phyloP scores from a whole-genome alignment of 2,113 vertebrate species.

The Grus americana region DNA sequence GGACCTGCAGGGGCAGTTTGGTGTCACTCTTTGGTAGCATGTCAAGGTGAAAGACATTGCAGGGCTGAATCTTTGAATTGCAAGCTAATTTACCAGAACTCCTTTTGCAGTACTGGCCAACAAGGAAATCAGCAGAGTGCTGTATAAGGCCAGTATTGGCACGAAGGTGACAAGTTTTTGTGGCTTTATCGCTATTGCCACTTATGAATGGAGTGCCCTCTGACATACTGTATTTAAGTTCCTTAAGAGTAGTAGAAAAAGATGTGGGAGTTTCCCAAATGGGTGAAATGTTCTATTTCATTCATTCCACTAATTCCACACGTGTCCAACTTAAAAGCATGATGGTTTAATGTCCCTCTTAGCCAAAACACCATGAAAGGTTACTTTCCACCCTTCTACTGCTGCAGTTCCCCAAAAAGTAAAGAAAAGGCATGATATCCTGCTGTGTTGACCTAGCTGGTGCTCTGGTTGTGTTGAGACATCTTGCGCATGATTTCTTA shows the following conservation, averaged over 20 bases:
- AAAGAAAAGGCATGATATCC: neutral
- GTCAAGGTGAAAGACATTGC: neutral
- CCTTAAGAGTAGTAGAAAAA: neutral
- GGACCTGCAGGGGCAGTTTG: neutral
- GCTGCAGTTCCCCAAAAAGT: neutral
- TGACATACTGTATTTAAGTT: neutral
- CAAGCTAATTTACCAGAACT: neutral
- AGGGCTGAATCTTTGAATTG: neutral
- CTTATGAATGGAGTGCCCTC: neutral
- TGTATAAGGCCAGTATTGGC: neutral
- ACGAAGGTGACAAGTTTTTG: neutral
- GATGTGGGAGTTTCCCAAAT: neutral
- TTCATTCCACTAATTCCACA: neutral
- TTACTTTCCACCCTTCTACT: neutral
- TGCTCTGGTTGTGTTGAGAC: fast-evolving
- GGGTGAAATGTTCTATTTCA: neutral
- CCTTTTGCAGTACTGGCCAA: neutral
- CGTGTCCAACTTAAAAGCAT: neutral
- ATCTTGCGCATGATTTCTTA: neutral
- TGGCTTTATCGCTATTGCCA: neutral
- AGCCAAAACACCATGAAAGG: neutral
- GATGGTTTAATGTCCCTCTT: neutral
- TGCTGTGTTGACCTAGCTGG: neutral
- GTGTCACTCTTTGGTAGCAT: neutral
- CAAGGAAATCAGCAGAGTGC: neutral